Evolutionary conservation across 2,888 invertebrate species (phyloP).

Genomic region (Sceliomorpha sp.): DNA sequence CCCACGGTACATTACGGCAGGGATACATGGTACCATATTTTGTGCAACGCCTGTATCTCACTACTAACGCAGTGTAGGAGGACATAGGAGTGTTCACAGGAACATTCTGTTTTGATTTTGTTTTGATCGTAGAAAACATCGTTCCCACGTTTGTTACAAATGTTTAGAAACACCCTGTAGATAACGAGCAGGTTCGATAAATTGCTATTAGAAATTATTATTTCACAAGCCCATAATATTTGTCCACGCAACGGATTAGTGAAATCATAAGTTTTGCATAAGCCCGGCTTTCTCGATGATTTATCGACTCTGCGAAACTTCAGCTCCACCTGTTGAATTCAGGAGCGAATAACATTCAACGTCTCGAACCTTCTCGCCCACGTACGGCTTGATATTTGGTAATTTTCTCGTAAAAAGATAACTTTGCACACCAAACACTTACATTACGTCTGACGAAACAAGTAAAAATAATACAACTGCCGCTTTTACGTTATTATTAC

Average conservation of each 20-base stretch:
- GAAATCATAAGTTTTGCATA: constrained; percentile 43
- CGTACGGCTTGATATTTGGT: constrained; percentile 19
- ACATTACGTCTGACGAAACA: no score
- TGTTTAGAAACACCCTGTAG: constrained; percentile 82
- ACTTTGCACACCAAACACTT: not conserved
- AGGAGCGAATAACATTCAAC: constrained; percentile 34
- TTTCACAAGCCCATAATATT: constrained; percentile 19
- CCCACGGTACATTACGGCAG: no score
- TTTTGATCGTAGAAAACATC: no score
- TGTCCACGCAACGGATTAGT: constrained; percentile 20
- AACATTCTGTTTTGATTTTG: no score
- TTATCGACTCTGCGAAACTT: constrained; percentile 56
- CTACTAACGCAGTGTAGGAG: no score
- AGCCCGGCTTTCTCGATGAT: constrained; percentile 41
- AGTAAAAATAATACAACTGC: no score
- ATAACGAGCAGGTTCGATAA: constrained; percentile 82
- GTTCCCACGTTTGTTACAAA: no score
- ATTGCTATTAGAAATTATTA: constrained; percentile 29
- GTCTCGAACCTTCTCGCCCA: constrained; percentile 27
- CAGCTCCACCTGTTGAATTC: constrained; percentile 67
- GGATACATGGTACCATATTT: no score
- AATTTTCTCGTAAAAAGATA: constrained; percentile 4
- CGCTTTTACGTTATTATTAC: no score
- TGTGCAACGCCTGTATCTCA: no score
- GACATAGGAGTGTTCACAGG: no score